A percentile compares a stretch with the other conserved stretches of the same genome.
Evolutionary conservation across 53 echinoderm and acorn worm genomes (phyloP).

Genomic region (Stichopus horrens): DNA sequence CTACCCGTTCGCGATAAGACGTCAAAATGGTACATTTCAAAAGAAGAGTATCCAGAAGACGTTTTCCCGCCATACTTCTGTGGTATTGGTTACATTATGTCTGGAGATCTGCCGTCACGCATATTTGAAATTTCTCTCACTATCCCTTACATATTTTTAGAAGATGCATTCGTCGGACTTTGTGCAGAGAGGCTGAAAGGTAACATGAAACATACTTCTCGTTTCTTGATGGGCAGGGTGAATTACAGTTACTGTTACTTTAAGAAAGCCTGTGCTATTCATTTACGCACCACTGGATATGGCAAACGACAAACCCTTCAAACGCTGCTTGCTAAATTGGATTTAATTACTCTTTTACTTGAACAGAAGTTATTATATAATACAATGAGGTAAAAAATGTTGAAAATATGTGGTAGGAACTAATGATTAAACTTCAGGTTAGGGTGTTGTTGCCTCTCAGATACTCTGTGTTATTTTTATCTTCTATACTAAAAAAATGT

Average conservation of each 20-base stretch:
- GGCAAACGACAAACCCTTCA: neutral
- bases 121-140: neutral
- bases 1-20: neutral
- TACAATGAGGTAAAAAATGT: too few relatives aligned
- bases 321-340: conserved; percentile 2
- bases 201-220: neutral
- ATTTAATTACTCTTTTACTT: too few relatives aligned
- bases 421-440: too few relatives aligned
- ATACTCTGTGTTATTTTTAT: too few relatives aligned
- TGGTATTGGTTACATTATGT: neutral
- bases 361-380: too few relatives aligned
- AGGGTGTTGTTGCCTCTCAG: too few relatives aligned
- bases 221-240: neutral
- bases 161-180: conserved; percentile 35
- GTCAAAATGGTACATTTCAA: neutral
- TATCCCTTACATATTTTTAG: conserved; percentile 11
- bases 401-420: too few relatives aligned
- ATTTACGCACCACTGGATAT: conserved; percentile 11
- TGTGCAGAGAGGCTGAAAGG: neutral
- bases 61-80: neutral
- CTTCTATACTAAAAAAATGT: too few relatives aligned
- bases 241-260: conserved; percentile 28
- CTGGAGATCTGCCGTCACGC: neutral
- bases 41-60: neutral
- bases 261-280: conserved; percentile 5